Base-by-base conservation (phyloP, 2,888 invertebrate genomes). In the Tetragonisca angustula region DNA sequence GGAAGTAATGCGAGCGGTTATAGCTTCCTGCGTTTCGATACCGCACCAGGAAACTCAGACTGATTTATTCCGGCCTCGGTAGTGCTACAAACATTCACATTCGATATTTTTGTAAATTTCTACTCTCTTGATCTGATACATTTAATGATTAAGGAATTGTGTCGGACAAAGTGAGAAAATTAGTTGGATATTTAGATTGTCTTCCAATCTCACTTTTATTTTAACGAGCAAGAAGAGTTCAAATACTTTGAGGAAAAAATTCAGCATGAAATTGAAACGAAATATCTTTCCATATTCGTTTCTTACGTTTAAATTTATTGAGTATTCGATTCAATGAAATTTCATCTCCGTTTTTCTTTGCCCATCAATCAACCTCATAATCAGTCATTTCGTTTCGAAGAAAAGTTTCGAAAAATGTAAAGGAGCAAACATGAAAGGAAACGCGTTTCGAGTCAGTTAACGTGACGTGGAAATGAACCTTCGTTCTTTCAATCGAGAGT, bases 1-100 rank as follows among this genome's bases (percentile, higher is more conserved):
- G 79, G 69, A 83, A 84, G 72, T 84, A 79, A 72, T 69, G 84
- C 83, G 50, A 72, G 50, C 3, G 72, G 59, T 75, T 82, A 59
- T 64, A 43, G 65, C 75, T 67, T 72, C 43, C 68, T 52, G 27
- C 49, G 36, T 76, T 73, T 61, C 68, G 71, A 43, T 11, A 56
- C 74, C 54, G 1, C 56, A 50, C 54, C 54, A n/a, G 54, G 27
- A 71, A 84, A 78, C 67, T 71, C 52, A 17, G 54, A 81, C 4
- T 71, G 56, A 27, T 27, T 74, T 17, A n/a, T 43, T 24, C 32
- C 6, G 21, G 6, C n/a, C 52, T 21, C 32, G 11, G n/a, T 76
- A 49, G 6, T 13, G 27, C 15, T 50, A 9, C 64, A 50, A 68
- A 78, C 65, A 52, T 54, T 73, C 62, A 64, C 21, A 36, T 43